These are phyloP conservation scores for Tetragnatha versicolor DNA, from an alignment of 1,140 invertebrate species.

Conservation along the genomic window DNA sequence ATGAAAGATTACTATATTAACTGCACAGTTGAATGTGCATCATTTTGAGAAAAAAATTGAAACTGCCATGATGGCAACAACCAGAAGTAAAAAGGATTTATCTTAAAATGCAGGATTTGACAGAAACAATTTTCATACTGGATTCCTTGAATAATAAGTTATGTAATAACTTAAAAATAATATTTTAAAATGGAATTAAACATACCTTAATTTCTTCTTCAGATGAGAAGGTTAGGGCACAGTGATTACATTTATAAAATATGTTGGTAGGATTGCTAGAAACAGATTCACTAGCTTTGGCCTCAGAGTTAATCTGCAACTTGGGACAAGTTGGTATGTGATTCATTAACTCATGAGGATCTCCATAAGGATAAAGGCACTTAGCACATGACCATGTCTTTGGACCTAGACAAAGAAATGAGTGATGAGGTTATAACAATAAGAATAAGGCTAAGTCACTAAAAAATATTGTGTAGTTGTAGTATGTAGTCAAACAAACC, in stretches of 20 bases:
- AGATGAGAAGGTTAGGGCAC: conserved; percentile 52
- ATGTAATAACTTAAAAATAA: too few species aligned
- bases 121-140: too few species aligned
- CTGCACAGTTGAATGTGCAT: too few species aligned
- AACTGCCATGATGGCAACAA: too few species aligned
- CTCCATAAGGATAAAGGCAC: conserved; percentile 58
- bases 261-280: conserved; percentile 6
- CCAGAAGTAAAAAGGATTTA: too few species aligned
- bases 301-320: conserved; percentile 36
- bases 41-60: too few species aligned
- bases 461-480: neutral
- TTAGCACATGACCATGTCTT: conserved; percentile 59
- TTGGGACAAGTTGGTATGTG: conserved; percentile 59
- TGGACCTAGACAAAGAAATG: conserved; percentile 31
- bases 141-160: too few species aligned
- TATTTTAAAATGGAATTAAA: neutral
- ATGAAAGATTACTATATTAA: neutral
- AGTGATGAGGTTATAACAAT: neutral
- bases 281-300: conserved; percentile 9
- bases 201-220: conserved; percentile 55
- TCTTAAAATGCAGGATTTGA: too few species aligned
- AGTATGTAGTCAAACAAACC: conserved; percentile 22
- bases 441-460: conserved; percentile 49
- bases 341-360: conserved; percentile 57
- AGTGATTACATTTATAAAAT: conserved; percentile 55